Conservation (phyloP, 2,113 vertebrate genomes). For the Pangasianodon hypophthalmus region DNA sequence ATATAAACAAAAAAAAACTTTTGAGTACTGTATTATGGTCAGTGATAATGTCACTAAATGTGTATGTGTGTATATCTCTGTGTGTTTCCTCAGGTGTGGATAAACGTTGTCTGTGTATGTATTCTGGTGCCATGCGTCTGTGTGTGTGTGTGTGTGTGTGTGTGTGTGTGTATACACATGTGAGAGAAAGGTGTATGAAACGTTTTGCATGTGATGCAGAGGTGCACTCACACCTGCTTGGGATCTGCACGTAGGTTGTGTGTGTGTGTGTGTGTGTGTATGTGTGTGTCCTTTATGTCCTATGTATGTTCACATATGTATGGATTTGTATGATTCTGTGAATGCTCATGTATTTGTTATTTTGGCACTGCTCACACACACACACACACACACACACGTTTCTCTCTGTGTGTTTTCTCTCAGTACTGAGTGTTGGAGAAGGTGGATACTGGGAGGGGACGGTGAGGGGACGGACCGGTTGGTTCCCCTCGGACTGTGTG, state of each 20-base stretch:
- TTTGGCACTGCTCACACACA: slow-evolving; percentile 7
- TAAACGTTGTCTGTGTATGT: slow-evolving; percentile 56
- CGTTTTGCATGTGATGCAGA: slow-evolving; percentile 29
- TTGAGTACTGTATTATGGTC: background rate
- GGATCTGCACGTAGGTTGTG: slow-evolving; percentile 42
- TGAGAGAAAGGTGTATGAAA: slow-evolving; percentile 14
- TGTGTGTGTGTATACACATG: slow-evolving; percentile 38
- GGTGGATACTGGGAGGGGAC: slow-evolving; percentile 94
- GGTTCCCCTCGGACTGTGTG: slow-evolving; percentile 92
- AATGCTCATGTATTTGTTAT: background rate
- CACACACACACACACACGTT: slow-evolving; percentile 45
- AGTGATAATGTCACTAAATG: slow-evolving; percentile 32
- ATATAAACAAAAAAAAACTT: background rate
- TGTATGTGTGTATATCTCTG: slow-evolving; percentile 46
- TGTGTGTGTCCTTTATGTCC: slow-evolving; percentile 39
- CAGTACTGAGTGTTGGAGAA: slow-evolving; percentile 90
- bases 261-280: slow-evolving; percentile 66
- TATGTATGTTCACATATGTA: background rate
- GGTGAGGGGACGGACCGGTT: slow-evolving; percentile 85
- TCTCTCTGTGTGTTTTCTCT: slow-evolving; percentile 19
- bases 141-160: slow-evolving; percentile 50
- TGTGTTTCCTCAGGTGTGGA: slow-evolving; percentile 56
- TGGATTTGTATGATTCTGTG: background rate
- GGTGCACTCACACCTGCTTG: background rate
- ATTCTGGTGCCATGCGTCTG: slow-evolving; percentile 52